Conservation (phyloP, 37 sponge, comb jelly and placozoan species). For the Ianthella basta region DNA sequence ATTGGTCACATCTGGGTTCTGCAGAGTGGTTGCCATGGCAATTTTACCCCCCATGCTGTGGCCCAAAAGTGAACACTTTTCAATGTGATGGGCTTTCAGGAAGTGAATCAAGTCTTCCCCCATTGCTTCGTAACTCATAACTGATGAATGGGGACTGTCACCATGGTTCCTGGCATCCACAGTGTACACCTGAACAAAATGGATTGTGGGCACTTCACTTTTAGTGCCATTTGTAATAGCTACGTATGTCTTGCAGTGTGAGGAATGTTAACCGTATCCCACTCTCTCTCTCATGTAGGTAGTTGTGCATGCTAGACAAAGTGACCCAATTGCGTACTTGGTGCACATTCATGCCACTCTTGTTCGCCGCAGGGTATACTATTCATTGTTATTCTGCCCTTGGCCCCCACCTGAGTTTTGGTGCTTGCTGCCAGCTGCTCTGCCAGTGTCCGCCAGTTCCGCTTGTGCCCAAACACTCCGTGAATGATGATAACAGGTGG, state of each 20-base stretch:
- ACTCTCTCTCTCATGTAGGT: no score
- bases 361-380: no score
- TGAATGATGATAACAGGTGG: constrained; percentile 79
- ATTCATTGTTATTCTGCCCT: no score
- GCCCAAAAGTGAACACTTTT: constrained; percentile 45
- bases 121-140: constrained; percentile 78
- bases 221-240: no score
- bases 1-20: constrained; percentile 62
- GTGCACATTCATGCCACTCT: no score
- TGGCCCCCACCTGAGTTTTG: constrained; percentile 41
- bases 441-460: constrained; percentile 79
- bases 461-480: constrained; percentile 79
- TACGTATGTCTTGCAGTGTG: no score
- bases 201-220: no score
- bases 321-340: no score
- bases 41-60: constrained; percentile 95
- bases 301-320: no score
- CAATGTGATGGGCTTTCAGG: constrained; percentile 31
- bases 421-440: constrained; percentile 33
- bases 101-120: constrained; percentile 58
- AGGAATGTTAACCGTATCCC: no score
- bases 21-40: constrained; percentile 79
- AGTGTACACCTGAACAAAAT: constrained; percentile 72
- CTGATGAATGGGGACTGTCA: constrained; percentile 73
- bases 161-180: constrained; percentile 93